Evolutionary conservation across 2,797 vertebrate genomes (phyloP), one percentile per base, ranked within the genome.

Genomic region (Thaleichthys pacificus): DNA sequence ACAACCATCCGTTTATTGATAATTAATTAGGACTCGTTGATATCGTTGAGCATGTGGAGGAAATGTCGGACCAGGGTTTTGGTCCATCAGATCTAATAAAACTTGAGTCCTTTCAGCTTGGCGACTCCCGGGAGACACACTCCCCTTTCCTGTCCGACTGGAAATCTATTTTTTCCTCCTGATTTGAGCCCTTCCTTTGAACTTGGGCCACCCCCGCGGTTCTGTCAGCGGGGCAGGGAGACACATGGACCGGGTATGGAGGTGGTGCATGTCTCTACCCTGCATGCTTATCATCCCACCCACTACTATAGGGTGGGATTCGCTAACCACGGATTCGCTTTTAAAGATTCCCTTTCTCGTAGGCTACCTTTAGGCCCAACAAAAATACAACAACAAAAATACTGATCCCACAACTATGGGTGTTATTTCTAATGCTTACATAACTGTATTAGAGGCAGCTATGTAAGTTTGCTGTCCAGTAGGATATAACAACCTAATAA

Each of bases 121-220:
- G 32, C 8, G 32, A 35, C 4, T 66, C 17, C 24, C 11, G 8
- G 3, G 9, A 19, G 28, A 51, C 14, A 56, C 14, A 19, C 15
- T 35, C 24, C 26, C 3, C 7, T 19, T 57, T 58, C 30, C n/a
- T 60, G 1, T 60, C 32, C 5, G 68, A 22, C 54, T 38, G 32
- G 9, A 60, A 11, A 11, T 26, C 38, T 60, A 14, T 42, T 26
- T 61, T 69, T 60, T 24, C 28, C 12, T 17, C 4, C 21, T 24
- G 51, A 57, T 21, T 15, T 12, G 30, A 42, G 5, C 5, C 3
- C 68, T 60, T 56, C 12, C 56, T 69, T 69, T 69, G 68, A 69
- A 69, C 54, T 38, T 42, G 66, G n/a, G 9, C 19, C 26, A 21
- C 49, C 14, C 19, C 63, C 63, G n/a, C 5, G 63, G 63, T 35